These are phyloP conservation scores for Hydrochoerus hydrochaeris DNA, from an alignment of 2,113 vertebrate species.

Conservation along the genomic window DNA sequence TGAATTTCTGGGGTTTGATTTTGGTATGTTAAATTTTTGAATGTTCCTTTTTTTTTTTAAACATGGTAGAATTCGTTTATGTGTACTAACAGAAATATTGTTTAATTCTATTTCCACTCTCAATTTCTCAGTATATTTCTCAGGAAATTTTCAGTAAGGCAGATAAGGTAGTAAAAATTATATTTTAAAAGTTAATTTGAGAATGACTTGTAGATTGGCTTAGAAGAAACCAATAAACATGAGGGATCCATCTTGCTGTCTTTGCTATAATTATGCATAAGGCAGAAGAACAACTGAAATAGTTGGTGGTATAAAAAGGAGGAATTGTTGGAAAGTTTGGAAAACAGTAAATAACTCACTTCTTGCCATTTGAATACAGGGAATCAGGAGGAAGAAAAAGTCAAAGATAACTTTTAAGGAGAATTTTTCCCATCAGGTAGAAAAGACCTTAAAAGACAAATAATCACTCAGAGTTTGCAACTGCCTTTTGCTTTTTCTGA, in stretches of 20 bases:
- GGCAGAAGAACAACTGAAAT: neutral
- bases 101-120: neutral
- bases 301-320: neutral
- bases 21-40: neutral
- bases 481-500: neutral
- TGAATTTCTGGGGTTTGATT: neutral
- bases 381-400: neutral
- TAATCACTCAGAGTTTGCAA: neutral
- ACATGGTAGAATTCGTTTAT: neutral
- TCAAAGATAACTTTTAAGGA: neutral
- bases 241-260: neutral
- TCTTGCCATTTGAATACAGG: neutral
- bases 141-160: neutral
- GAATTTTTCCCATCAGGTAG: neutral
- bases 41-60: neutral
- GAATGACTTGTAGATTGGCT: neutral
- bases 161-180: neutral
- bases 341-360: neutral
- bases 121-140: neutral
- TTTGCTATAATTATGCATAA: neutral
- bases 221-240: neutral
- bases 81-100: neutral
- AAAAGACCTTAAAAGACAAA: neutral
- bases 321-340: neutral
- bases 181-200: neutral